phyloP scores from a whole-genome alignment of 2,113 vertebrate species.

The Sturnus vulgaris region DNA sequence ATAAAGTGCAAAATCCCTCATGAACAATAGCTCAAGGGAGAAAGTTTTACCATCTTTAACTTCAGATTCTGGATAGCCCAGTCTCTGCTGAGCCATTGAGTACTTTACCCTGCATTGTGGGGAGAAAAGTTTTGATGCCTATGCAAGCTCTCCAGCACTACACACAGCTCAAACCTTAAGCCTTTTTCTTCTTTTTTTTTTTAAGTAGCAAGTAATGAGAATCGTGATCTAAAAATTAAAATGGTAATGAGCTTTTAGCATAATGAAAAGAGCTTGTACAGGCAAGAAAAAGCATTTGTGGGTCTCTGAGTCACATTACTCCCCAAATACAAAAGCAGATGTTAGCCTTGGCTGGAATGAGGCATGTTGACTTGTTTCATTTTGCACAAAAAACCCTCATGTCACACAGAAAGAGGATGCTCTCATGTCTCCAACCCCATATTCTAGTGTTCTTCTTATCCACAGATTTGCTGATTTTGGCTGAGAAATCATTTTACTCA shows the following conservation, averaged over 20 bases:
- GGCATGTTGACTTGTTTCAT: background rate
- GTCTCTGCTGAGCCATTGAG: background rate
- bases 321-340: background rate
- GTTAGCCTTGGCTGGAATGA: background rate
- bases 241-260: conserved; percentile 21
- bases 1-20: background rate
- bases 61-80: background rate
- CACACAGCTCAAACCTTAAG: background rate
- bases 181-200: background rate
- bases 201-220: background rate
- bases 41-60: background rate
- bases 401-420: background rate
- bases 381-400: background rate
- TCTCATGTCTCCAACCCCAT: background rate
- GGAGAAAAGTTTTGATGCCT: background rate
- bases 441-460: background rate
- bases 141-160: background rate
- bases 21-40: background rate
- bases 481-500: background rate
- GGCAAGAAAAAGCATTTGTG: background rate
- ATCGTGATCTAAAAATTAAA: background rate
- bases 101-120: background rate
- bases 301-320: background rate
- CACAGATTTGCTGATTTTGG: background rate
- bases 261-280: background rate